phyloP scores from a whole-genome alignment of 1,140 invertebrate species.

The Drosophila pectinifera region DNA sequence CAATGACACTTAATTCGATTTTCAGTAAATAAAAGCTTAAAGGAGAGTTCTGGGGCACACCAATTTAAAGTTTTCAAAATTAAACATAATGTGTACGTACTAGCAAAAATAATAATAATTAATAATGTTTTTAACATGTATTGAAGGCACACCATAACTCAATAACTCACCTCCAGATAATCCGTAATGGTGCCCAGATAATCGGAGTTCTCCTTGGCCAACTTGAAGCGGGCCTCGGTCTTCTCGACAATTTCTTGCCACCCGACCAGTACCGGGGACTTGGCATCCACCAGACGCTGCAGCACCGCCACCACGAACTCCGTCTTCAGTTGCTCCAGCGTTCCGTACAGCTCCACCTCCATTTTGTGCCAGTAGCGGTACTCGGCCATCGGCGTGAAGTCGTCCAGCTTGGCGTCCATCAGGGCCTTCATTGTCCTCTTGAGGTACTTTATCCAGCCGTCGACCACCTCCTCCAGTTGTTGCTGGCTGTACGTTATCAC shows the following conservation, averaged over 20 bases:
- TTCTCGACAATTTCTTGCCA: constrained; percentile 87
- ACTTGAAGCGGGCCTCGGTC: constrained; percentile 89
- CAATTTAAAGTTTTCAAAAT: neutral
- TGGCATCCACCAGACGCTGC: constrained; percentile 46
- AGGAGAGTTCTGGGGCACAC: neutral
- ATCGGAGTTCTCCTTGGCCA: constrained; percentile 93
- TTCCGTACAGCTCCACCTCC: constrained; percentile 90
- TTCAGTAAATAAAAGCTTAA: no score
- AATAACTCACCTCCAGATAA: constrained; percentile 89
- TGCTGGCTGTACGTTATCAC: constrained; percentile 86
- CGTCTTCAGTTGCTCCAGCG: constrained; percentile 93
- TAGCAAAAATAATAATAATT: no score
- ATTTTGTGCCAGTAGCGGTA: constrained; percentile 93
- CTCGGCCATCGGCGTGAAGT: constrained; percentile 91
- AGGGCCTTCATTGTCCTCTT: constrained; percentile 86
- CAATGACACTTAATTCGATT: neutral
- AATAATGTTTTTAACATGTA: no score
- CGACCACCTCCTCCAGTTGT: constrained; percentile 88
- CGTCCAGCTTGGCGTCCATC: constrained; percentile 86
- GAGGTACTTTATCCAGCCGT: constrained; percentile 89
- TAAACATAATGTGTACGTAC: neutral
- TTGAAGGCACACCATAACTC: no score
- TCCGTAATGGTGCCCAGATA: constrained; percentile 92
- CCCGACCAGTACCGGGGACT: constrained; percentile 35
- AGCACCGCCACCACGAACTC: constrained; percentile 88